These are phyloP conservation scores for Andrena flavipes DNA, from an alignment of 2,888 invertebrate genomes.

Conservation along the genomic window DNA sequence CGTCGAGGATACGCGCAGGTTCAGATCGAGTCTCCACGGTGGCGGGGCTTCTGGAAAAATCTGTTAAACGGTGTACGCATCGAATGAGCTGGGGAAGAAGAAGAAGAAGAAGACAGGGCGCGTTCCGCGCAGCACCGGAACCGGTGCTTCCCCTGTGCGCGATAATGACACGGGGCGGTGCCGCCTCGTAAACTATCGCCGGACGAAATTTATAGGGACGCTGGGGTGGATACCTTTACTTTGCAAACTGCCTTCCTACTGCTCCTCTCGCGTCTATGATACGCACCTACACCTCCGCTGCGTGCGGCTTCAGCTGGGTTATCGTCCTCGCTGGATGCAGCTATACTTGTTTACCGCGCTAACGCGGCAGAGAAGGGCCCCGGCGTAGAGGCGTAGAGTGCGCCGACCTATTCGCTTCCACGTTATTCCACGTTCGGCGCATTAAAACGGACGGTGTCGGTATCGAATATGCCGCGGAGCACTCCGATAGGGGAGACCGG, in stretches of 20 bases:
- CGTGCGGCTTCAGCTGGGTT: conserved; percentile 48
- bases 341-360: conserved; percentile 39
- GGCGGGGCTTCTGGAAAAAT: conserved; percentile 36
- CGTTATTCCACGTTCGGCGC: conserved; percentile 31
- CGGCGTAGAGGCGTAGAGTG: background rate
- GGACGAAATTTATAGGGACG: conserved; percentile 80
- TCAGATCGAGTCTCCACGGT: conserved; percentile 7
- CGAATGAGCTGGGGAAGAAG: background rate
- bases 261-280: conserved; percentile 49
- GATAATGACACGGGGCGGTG: conserved; percentile 83
- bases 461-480: conserved; percentile 36
- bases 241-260: conserved; percentile 55
- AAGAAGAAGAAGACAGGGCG: background rate
- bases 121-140: conserved; percentile 49
- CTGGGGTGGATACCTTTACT: conserved; percentile 67
- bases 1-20: conserved; percentile 26
- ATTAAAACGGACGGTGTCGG: conserved; percentile 34
- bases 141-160: conserved; percentile 67
- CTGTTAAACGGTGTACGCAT: conserved; percentile 50
- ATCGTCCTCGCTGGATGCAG: conserved; percentile 53
- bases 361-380: background rate
- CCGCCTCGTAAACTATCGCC: conserved; percentile 82
- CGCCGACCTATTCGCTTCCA: conserved; percentile 29
- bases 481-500: conserved; percentile 20
- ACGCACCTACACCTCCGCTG: conserved; percentile 63